A percentile compares a stretch with the other conserved stretches of the same genome.
Conservation (phyloP, 64 coral and sea anemone species). For the Cladopsammia gracilis region DNA sequence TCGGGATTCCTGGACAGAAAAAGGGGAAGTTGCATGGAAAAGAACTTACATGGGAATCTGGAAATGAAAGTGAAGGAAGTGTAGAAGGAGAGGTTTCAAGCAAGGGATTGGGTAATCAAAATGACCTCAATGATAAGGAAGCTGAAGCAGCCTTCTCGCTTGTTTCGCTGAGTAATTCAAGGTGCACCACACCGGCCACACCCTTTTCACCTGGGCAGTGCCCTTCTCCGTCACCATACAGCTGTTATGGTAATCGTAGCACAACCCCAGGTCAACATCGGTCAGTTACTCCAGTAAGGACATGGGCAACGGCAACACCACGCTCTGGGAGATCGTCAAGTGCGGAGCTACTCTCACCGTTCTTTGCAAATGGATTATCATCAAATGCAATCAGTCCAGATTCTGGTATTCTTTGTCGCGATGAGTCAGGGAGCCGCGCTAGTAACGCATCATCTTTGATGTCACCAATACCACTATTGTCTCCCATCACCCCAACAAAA, state of each 20-base stretch:
- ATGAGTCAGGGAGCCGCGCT: conserved; percentile 66
- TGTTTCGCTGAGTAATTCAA: conserved; percentile 90
- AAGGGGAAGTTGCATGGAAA: conserved; percentile 81
- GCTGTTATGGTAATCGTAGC: conserved; percentile 48
- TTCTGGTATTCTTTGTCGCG: conserved; percentile 89
- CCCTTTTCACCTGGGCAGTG: conserved; percentile 87
- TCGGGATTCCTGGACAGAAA: conserved; percentile 88
- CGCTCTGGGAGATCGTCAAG: conserved; percentile 90
- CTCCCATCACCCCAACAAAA: conserved; percentile 92
- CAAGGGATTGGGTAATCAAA: conserved; percentile 19
- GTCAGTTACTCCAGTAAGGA: conserved; percentile 62
- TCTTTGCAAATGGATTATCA: conserved; percentile 48
- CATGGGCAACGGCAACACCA: conserved; percentile 50
- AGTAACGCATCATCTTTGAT: conserved; percentile 85
- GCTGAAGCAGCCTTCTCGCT: conserved; percentile 91
- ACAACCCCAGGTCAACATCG: conserved; percentile 48
- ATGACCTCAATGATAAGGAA: conserved; percentile 88
- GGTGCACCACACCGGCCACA: conserved; percentile 88
- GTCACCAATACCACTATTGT: conserved; percentile 80
- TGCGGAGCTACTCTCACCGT: conserved; percentile 83
- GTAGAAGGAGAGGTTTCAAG: conserved; percentile 88
- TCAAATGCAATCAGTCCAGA: conserved; percentile 88
- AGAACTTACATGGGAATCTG: conserved; percentile 93
- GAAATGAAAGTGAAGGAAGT: conserved; percentile 96
- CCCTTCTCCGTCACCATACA: conserved; percentile 77